Base-by-base conservation (phyloP, 1,140 invertebrate species). In the Scylla paramamosain region DNA sequence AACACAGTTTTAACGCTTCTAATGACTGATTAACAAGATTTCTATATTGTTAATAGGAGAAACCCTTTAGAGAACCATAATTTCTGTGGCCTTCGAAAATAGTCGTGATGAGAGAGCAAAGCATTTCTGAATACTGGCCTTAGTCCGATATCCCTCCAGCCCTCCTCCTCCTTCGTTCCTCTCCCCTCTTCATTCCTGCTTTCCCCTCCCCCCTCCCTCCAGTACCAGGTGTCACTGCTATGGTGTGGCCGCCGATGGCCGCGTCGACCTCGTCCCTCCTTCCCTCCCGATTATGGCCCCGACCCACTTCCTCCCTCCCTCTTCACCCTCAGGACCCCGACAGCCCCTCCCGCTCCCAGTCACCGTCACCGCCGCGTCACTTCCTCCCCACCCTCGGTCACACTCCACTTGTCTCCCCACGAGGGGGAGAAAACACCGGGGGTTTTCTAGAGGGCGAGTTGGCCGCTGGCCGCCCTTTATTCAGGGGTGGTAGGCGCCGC, bases 271-370 rank as follows among this genome's bases (percentile, higher is more conserved):
- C 88, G 14, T 52, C 88, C 31, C 20, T 90, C 88, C 88, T 28
- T 90, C 48, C 45, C n/a, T 52, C n/a, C 39, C 39, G 32, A 14
- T 39, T 52, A 3, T n/a, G 14, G 28, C 88, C 88, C 39, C 48
- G 32, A 46, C 88, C 88, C 31, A 46, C 39, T 46, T 46, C 88
- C 88, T 46, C 88, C 48, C 39, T 46, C 88, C 48, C 45, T 90
- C 88, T 46, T n/a, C 67, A n/a, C n/a, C 52, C 52, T 59, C 52
- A 59, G 52, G 52, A 59, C 52, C 52, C 52, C 52, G 52, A 59
- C 52, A 20, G 12, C 25, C 67, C n/a, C 67, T 20, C 25, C 20
- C 6, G 6, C 12, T n/a, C 67, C 12, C 67, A 12, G 67, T 77
- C 67, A 77, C 67, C 67, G n/a, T 20, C 52, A 59, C 52, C 52